phyloP scores from a whole-genome alignment of 2,797 vertebrate genomes.

The Neosilurus mollespiculum region DNA sequence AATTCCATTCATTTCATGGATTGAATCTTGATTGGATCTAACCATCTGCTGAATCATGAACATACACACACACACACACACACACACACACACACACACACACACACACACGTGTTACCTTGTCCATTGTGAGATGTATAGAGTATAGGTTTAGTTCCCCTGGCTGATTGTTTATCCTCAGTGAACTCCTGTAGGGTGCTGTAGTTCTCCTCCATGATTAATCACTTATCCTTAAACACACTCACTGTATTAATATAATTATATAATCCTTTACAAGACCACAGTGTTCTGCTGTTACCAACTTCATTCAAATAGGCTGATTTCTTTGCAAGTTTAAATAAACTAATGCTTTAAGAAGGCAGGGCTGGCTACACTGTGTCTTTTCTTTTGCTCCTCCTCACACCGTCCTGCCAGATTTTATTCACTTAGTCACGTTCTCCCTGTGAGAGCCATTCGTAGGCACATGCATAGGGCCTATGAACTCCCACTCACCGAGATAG shows the following conservation, averaged over 20 bases:
- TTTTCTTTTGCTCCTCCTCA: not conserved
- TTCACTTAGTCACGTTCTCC: slow-evolving; percentile 15
- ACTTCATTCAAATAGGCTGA: not conserved
- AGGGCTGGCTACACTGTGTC: not conserved
- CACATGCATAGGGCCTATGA: not conserved
- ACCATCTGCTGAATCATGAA: not conserved
- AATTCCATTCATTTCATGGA: not conserved
- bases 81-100: not conserved
- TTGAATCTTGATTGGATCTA: not conserved
- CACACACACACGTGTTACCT: slow-evolving; percentile 42
- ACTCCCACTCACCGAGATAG: slow-evolving; percentile 14
- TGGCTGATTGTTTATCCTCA: slow-evolving; percentile 47
- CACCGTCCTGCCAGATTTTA: slow-evolving; percentile 16
- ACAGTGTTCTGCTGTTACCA: slow-evolving; percentile 39
- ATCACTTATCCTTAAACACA: not conserved
- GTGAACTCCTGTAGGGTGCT: slow-evolving; percentile 64
- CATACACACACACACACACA: not conserved
- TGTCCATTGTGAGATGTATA: slow-evolving; percentile 27
- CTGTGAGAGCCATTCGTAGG: slow-evolving; percentile 1
- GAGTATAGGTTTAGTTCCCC: slow-evolving; percentile 53
- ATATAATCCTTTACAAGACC: not conserved
- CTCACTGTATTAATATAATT: not conserved
- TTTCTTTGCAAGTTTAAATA: slow-evolving; percentile 17
- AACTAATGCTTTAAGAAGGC: not conserved
- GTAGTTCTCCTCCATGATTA: slow-evolving; percentile 61